Base-by-base conservation (phyloP, 2,797 vertebrate genomes). In the Falco peregrinus region DNA sequence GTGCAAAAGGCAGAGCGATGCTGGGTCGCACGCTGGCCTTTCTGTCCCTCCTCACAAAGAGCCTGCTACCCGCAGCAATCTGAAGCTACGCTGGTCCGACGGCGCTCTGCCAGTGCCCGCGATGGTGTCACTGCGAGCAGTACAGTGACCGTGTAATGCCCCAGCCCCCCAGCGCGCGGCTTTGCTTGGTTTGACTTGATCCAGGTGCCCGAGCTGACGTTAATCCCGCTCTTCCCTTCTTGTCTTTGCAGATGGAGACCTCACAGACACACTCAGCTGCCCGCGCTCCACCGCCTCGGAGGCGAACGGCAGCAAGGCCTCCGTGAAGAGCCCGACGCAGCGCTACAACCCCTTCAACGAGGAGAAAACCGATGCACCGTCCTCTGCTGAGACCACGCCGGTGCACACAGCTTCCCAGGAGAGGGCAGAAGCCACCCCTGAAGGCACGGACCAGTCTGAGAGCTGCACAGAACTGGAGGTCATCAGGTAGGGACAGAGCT, bases 291-390 rank as follows among this genome's bases (percentile, higher is more conserved):
- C 97, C 1, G 97, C 98, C 71, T 99, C 99, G 0, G 99, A 99
- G 94, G 97, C 97, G 8, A 87, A 93, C 4, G 84, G 97, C 90
- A 59, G 92, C 96, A 97, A 97, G n/a, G 87, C 94, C 2, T 85
- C 95, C 0, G 89, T 96, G 4, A 98, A 97, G 97, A 99, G 99
- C 97, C 99, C 99, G 20, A 98, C 98, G 0, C 98, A 97, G 94
- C 99, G 99, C 79, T 97, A 99, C 98, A 99, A 99, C 97, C 99
- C 99, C 79, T 99, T 99, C 98, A 99, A 99, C 0, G 98, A 98
- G 93, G 99, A 99, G 93, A 97, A 71, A 16, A 71, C 86, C 0
- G 98, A 98, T 0, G 84, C 5, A 0, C 67, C 45, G 0, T 98
- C 99, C 78, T 99, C 99, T 1, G 90, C 98, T 0, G 98, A 99